Base-by-base conservation (phyloP, 2,888 invertebrate genomes). In the Endomychus coccineus region DNA sequence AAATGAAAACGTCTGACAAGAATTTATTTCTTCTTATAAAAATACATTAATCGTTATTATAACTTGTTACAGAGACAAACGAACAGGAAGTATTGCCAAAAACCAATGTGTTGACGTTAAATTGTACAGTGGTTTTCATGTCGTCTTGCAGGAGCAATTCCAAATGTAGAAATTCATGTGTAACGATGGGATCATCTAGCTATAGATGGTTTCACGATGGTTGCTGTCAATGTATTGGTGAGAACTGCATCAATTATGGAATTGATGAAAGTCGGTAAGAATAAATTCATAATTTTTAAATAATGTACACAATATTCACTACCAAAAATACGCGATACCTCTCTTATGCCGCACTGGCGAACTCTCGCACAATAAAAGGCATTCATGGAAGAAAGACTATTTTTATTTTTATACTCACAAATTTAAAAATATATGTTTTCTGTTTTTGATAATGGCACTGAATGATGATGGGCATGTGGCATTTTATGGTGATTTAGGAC, bases 171-270 rank as follows among this genome's bases (percentile, higher is more conserved):
- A 77, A 77, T 31, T 80, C 81, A 13, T 94, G 94, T 60, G 71
- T 74, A 48, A 81, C 83, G 5, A 87, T 88, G 82, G 88, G 89
- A 22, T 79, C 89, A 2, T 75, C 80, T 27, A 82, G 81, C 55
- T 90, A 74, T 69, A 79, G 92, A 52, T 92, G 92, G 91, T 92
- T 92, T 68, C 90, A 91, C 63, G 87, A 91, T 58, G 91, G 91
- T 2, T 94, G 94, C 60, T 94, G 94, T 61, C 87, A 94, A 64
- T 94, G 94, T 59, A 78, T 94, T 31, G 92, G 92, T 1, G 78
- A 81, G 44, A 82, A 80, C 29, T 94, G 94, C 60, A 74, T 90
- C 44, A 87, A 87, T 60, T 92, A 90, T 63, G 94, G 92, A 2
- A 83, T 89, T 40, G 85, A 86, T 54, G 86, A 89, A 57, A 87